These are phyloP conservation scores for Sebastes melanostomus DNA, from an alignment of 2,797 vertebrate species.

Conservation along the genomic window DNA sequence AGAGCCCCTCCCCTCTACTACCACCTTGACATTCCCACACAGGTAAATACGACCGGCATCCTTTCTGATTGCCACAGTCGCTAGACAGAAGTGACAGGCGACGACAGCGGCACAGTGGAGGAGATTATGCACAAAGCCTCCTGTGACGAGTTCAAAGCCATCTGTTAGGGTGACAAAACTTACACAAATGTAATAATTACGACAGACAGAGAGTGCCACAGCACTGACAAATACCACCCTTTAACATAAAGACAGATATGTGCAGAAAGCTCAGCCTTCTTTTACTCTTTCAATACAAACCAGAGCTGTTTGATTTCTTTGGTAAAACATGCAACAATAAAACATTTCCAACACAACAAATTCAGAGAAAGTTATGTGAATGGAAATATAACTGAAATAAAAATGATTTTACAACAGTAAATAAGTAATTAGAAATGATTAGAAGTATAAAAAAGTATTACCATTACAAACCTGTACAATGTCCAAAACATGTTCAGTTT, in stretches of 20 bases:
- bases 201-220: slow-evolving; percentile 2
- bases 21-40: slow-evolving; percentile 21
- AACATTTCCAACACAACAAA: background rate
- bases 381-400: background rate
- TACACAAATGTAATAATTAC: slow-evolving; percentile 39
- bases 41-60: slow-evolving; percentile 49
- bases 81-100: slow-evolving; percentile 44
- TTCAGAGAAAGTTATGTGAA: background rate
- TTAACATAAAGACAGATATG: slow-evolving; percentile 30
- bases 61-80: slow-evolving; percentile 23
- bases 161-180: slow-evolving; percentile 50
- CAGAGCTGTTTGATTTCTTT: slow-evolving; percentile 7
- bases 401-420: background rate
- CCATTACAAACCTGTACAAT: background rate
- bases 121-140: slow-evolving; percentile 46
- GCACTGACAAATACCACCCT: slow-evolving; percentile 12
- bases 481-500: background rate
- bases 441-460: background rate
- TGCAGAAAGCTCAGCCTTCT: slow-evolving; percentile 14
- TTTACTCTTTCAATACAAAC: slow-evolving; percentile 7
- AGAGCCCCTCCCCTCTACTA: background rate
- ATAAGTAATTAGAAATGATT: background rate
- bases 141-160: slow-evolving; percentile 55
- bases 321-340: background rate
- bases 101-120: slow-evolving; percentile 31